Conservation (phyloP, 2,113 vertebrate genomes). For the Dunckerocampus dactyliophorus region DNA sequence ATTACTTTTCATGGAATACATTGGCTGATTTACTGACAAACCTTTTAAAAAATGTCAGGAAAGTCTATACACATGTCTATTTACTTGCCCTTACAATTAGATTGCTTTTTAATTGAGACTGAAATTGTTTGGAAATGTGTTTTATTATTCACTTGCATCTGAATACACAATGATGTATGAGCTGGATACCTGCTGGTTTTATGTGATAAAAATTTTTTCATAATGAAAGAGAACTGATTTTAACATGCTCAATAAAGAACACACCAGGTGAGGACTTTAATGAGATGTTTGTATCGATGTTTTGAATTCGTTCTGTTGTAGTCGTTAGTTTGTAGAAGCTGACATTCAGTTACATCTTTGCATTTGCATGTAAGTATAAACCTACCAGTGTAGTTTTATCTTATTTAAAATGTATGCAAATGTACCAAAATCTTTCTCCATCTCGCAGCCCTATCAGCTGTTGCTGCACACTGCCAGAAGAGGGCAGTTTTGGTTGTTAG, state of each 20-base stretch:
- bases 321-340: background rate
- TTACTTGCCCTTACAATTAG: constrained; percentile 3
- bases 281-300: background rate
- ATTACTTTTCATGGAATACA: constrained; percentile 32
- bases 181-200: background rate
- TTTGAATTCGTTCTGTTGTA: background rate
- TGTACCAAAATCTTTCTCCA: background rate
- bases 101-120: constrained; percentile 10
- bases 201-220: constrained; percentile 27
- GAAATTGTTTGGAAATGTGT: constrained; percentile 13
- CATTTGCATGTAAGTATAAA: too few species aligned
- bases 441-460: too few species aligned
- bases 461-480: constrained; percentile 29
- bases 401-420: too few species aligned
- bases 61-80: background rate
- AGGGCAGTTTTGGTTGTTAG: constrained; percentile 23
- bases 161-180: background rate
- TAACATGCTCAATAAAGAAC: constrained; percentile 53
- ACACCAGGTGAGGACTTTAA: constrained; percentile 12
- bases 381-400: too few species aligned
- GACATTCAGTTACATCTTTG: background rate
- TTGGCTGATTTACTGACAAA: background rate
- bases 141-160: constrained; percentile 1
- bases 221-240: constrained; percentile 43
- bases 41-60: background rate